Conservation (phyloP, 2,113 vertebrate species). For the Thinocorus orbignyianus region DNA sequence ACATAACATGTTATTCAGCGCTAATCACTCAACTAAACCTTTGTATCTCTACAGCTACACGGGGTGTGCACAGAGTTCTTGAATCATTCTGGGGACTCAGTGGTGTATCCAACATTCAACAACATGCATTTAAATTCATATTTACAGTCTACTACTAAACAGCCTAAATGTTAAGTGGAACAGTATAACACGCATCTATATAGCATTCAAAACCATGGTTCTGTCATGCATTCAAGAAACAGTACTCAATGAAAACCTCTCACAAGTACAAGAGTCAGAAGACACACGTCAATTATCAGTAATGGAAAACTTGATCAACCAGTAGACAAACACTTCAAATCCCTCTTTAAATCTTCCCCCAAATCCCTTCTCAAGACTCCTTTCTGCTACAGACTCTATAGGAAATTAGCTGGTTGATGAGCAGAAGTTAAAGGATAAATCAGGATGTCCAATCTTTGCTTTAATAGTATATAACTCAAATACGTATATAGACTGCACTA, state of each 20-base stretch:
- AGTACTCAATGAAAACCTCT: neutral
- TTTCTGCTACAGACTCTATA: neutral
- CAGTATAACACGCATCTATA: neutral
- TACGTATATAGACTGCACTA: neutral
- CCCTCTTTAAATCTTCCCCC: slow-evolving; percentile 26
- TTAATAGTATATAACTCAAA: neutral
- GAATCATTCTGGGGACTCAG: neutral
- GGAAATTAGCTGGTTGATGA: slow-evolving; percentile 7
- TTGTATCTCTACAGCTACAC: neutral
- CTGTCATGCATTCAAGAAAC: neutral
- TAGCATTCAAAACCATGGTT: neutral
- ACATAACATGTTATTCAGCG: no score
- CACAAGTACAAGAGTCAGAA: neutral
- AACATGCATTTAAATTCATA: neutral
- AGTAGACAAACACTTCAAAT: slow-evolving; percentile 32
- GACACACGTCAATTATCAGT: neutral
- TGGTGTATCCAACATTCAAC: neutral
- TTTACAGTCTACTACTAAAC: neutral
- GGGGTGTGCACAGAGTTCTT: neutral
- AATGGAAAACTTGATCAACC: slow-evolving; percentile 18
- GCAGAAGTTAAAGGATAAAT: slow-evolving; percentile 32
- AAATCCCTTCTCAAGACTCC: slow-evolving; percentile 48
- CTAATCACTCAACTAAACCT: neutral
- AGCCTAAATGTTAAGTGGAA: neutral
- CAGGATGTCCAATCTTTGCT: neutral